Conservation (phyloP, 1,140 invertebrate genomes). For the Dendroctonus valens region DNA sequence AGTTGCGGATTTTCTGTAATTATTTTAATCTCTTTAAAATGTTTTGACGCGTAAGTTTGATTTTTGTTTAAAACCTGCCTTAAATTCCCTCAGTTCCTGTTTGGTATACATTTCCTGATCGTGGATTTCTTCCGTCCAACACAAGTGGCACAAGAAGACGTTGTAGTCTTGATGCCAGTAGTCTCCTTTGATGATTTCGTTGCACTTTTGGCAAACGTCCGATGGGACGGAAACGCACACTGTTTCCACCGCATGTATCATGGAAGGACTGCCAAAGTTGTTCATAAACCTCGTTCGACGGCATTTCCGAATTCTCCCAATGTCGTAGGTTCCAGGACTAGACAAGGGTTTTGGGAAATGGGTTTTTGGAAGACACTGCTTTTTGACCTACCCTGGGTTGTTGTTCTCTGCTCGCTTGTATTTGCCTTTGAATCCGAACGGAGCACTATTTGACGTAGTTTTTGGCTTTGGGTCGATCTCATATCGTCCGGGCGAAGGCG, state of each 20-base stretch:
- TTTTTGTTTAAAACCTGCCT: slow-evolving; percentile 31
- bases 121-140: slow-evolving; percentile 39
- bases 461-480: slow-evolving; percentile 9
- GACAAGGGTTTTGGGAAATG: slow-evolving; percentile 10
- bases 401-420: slow-evolving; percentile 12
- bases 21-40: not conserved
- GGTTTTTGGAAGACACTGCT: not conserved
- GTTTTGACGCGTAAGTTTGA: not conserved
- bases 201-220: slow-evolving; percentile 41
- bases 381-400: slow-evolving; percentile 29
- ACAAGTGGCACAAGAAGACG: slow-evolving; percentile 39
- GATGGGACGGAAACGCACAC: slow-evolving; percentile 37
- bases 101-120: slow-evolving; percentile 33
- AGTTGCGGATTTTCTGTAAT: slow-evolving; percentile 46
- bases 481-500: slow-evolving; percentile 40
- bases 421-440: slow-evolving; percentile 26
- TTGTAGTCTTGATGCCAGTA: slow-evolving; percentile 43
- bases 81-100: slow-evolving; percentile 37
- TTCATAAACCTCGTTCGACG: slow-evolving; percentile 29
- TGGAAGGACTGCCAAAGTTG: slow-evolving; percentile 38
- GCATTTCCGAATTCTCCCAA: slow-evolving; percentile 29
- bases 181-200: slow-evolving; percentile 38
- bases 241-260: slow-evolving; percentile 37
- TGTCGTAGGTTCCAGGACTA: slow-evolving; percentile 41
- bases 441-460: slow-evolving; percentile 8